Evolutionary conservation across 2,888 invertebrate species (phyloP).

Genomic region (Serripes groenlandicus): DNA sequence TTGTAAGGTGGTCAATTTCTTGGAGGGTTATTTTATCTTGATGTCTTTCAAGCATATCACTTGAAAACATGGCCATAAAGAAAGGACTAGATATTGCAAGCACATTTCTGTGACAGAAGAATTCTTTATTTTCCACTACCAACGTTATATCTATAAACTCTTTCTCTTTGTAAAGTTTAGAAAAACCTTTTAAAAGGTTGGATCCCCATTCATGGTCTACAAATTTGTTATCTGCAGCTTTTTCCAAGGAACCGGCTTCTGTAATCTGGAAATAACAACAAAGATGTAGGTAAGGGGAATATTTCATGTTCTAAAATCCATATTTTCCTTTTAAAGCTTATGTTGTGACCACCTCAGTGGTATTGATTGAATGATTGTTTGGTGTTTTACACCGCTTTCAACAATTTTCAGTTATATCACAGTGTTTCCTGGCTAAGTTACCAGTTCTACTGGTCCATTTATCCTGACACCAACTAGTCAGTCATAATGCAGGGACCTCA

Average conservation of each 20-base stretch:
- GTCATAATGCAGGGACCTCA: too few relatives aligned
- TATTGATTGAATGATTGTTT: not conserved
- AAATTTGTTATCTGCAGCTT: constrained; percentile 72
- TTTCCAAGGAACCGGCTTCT: constrained; percentile 72
- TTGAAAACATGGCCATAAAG: constrained; percentile 85
- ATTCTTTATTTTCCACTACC: constrained; percentile 77
- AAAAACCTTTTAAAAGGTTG: constrained; percentile 79
- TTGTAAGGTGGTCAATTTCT: constrained; percentile 81
- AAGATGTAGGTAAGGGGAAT: not conserved
- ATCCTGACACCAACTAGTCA: too few relatives aligned
- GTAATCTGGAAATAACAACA: constrained; percentile 68
- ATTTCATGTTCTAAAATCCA: not conserved
- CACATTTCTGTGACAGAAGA: constrained; percentile 84
- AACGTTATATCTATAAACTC: constrained; percentile 84
- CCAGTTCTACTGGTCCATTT: not conserved
- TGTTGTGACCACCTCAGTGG: not conserved
- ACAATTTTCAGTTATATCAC: not conserved
- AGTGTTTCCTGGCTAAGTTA: not conserved
- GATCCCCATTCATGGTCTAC: constrained; percentile 78
- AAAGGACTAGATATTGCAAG: constrained; percentile 84
- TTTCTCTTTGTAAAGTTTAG: constrained; percentile 81
- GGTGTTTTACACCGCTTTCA: not conserved
- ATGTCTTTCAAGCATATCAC: constrained; percentile 80
- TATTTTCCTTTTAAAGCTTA: not conserved
- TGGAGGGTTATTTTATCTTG: constrained; percentile 80